A percentile compares a stretch with the other conserved stretches of the same genome.
phyloP scores from a whole-genome alignment of 2,888 invertebrate genomes.

The Diabrotica balteata region DNA sequence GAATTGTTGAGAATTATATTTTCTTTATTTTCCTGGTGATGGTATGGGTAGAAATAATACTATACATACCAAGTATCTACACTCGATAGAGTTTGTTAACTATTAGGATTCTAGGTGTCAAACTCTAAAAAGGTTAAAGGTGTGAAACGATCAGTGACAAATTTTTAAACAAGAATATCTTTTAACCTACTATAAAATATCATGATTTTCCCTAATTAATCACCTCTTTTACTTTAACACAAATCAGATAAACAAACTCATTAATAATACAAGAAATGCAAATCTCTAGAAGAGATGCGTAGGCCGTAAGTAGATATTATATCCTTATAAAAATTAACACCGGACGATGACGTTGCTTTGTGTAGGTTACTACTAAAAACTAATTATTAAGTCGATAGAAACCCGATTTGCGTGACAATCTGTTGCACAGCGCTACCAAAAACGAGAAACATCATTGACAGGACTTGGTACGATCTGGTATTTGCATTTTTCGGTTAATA shows the following conservation, averaged over 20 bases:
- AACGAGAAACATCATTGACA: neutral
- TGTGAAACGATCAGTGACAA: no score
- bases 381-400: neutral
- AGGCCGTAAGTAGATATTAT: neutral
- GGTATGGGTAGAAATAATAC: no score
- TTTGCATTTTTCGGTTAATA: neutral
- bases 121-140: no score
- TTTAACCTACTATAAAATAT: no score
- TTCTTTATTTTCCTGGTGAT: no score
- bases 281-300: neutral
- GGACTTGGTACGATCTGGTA: slow-evolving; percentile 10
- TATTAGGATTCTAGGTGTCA: no score
- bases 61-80: no score
- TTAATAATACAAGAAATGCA: neutral
- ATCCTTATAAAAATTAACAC: neutral
- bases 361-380: neutral
- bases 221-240: neutral
- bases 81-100: no score
- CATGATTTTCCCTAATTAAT: neutral
- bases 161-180: no score
- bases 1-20: no score
- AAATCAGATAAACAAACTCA: neutral
- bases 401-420: no score
- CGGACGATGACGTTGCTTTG: neutral
- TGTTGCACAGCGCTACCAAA: neutral